Base-by-base conservation (phyloP, 2,888 invertebrate genomes). In the Sphinx pinastri region DNA sequence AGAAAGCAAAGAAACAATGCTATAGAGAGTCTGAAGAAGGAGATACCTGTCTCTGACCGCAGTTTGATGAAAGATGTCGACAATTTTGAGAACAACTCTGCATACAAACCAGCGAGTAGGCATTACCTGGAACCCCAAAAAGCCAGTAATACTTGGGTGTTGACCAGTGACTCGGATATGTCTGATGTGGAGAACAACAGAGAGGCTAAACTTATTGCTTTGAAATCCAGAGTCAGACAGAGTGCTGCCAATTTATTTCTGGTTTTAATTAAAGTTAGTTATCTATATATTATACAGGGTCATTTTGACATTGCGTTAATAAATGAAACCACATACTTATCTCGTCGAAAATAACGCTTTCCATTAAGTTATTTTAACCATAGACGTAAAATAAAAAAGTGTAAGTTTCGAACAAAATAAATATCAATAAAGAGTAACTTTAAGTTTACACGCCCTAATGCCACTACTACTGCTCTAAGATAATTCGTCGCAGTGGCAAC, bases 101-200 rank as follows among this genome's bases (percentile, higher is more conserved):
- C 88, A 0, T 94, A 94, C 71, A 90, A 86, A 72, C 93, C 94
- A 0, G 91, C 87, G 1, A 90, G 87, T 70, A 78, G 81, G 31
- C 88, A 89, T 70, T 93, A 87, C 71, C 81, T 92, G 57, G 92
- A 92, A 70, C 84, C 88, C 1, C 85, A 83, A 68, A 88, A 81
- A 70, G 79, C 79, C 12, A 89, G 85, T 69, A 85, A 85, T 38
- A 79, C 77, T 60, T 91, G 89, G 89, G 79, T 91, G 0, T 81
- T 94, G 77, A 96, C 95, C 0, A 96, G 96, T 77, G 96, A 96
- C 79, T 96, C 96, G 0, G 96, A 96, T 81, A 94, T 95, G 86
- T 96, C 96, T 0, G 96, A 96, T 84, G 88, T 94, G 0, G 96
- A 96, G 81, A 92, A 88, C 70, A 93, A 90, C 25, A 89, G 91